Evolutionary conservation across 1,140 invertebrate species (phyloP).

Genomic region (Zelostemma sp.): DNA sequence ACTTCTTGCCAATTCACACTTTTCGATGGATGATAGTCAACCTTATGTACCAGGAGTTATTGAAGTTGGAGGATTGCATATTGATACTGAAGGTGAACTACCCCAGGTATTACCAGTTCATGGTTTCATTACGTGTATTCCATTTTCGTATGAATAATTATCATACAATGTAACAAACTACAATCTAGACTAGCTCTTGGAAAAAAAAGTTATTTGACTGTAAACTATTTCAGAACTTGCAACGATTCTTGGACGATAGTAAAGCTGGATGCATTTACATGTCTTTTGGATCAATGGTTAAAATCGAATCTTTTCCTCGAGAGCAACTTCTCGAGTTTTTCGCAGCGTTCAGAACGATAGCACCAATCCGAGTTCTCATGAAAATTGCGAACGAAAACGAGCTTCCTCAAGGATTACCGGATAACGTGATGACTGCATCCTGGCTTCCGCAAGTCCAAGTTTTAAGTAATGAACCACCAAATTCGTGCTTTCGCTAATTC

Average conservation of each 20-base stretch:
- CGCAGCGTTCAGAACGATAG: slow-evolving; percentile 69
- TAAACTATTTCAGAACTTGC: slow-evolving; percentile 64
- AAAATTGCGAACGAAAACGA: slow-evolving; percentile 69
- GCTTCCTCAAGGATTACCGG: slow-evolving; percentile 59
- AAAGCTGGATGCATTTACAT: slow-evolving; percentile 64
- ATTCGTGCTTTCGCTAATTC: too few species aligned
- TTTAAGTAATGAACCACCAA: slow-evolving; percentile 59
- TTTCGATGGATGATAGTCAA: slow-evolving; percentile 63
- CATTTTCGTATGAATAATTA: too few species aligned
- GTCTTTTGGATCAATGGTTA: slow-evolving; percentile 65
- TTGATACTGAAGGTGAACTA: slow-evolving; percentile 32
- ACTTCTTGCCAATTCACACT: slow-evolving; percentile 71
- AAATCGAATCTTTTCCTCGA: slow-evolving; percentile 55
- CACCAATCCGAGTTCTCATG: slow-evolving; percentile 72
- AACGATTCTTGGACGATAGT: slow-evolving; percentile 70
- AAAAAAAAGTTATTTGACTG: too few species aligned
- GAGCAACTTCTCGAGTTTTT: slow-evolving; percentile 62
- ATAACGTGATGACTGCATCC: slow-evolving; percentile 70
- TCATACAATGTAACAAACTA: too few species aligned
- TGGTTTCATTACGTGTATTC: too few species aligned
- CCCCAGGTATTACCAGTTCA: neutral
- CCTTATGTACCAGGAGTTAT: slow-evolving; percentile 66
- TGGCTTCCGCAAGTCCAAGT: slow-evolving; percentile 79
- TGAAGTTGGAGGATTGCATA: slow-evolving; percentile 74
- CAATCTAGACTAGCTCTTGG: too few species aligned